Evolutionary conservation across 2,113 vertebrate genomes (phyloP).

Genomic region (Amphiprion ocellaris): DNA sequence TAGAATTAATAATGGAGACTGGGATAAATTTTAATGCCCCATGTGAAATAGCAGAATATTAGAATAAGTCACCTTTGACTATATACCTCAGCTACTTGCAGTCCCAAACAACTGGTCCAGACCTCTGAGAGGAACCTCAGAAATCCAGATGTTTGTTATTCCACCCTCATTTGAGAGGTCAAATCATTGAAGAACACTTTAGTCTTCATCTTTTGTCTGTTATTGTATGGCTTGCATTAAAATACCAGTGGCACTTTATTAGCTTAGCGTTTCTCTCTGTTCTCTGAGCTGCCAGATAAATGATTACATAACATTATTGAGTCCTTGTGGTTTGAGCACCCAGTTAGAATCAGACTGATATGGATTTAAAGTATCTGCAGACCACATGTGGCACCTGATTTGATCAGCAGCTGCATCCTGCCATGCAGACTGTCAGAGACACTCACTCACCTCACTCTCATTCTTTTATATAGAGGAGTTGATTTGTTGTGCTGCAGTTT

Average conservation of each 20-base stretch:
- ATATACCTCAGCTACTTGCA: no score
- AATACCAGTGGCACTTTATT: neutral
- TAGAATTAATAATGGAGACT: no score
- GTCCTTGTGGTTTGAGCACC: conserved; percentile 13
- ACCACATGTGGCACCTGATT: conserved; percentile 47
- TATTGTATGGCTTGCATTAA: neutral
- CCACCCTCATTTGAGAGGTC: neutral
- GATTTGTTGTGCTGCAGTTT: neutral
- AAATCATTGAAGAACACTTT: no score
- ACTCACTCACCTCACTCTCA: neutral
- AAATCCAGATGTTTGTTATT: neutral
- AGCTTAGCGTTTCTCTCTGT: neutral
- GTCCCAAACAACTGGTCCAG: no score
- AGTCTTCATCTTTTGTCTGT: no score
- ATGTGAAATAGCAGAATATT: no score
- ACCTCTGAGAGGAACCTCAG: neutral
- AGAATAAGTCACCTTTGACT: no score
- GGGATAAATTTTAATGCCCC: no score
- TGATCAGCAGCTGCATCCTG: conserved; percentile 45
- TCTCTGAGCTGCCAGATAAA: conserved; percentile 2
- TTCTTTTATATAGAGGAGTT: neutral
- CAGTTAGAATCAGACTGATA: conserved; percentile 26
- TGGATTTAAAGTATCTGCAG: conserved; percentile 15
- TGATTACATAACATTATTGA: conserved; percentile 11
- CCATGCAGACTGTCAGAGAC: conserved; percentile 21